Evolutionary conservation across 2,888 invertebrate species (phyloP), one percentile per base, ranked within the genome.

Genomic region (Netelia inedita): DNA sequence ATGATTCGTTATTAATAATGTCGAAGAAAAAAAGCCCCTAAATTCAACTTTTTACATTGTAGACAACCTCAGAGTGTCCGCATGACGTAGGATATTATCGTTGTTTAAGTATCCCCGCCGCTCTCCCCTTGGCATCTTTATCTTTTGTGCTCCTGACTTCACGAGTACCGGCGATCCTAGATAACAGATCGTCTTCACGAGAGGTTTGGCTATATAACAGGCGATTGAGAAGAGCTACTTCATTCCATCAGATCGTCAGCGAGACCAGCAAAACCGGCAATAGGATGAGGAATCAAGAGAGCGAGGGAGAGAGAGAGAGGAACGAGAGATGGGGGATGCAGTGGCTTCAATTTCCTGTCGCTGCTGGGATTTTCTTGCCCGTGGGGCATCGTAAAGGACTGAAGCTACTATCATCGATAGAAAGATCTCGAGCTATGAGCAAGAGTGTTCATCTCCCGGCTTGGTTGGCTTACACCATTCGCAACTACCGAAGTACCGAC

Each of bases 291-390:
- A 73, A 9, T 14, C 57, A n/a, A 46, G 2, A 35, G 50, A 19
- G 16, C n/a, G 16, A 46, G 14, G 23, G n/a, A 50, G 21, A 8
- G 46, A 41, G 55, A 16, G 53, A 10, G 6, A 9, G 16, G 16
- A 55, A 63, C 55, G 43, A 41, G 65, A 65, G 55, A 14, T n/a
- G 50, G 28, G 55, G n/a, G 41, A 5, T 23, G 68, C 66, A 82
- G 82, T 80, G 85, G 83, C 86, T 90, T 90, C 90, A 90, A 91
- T 90, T 90, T 90, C 88, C 89, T 89, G 88, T 83, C 85, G 87
- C 88, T 88, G 61, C 84, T 82, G 82, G 82, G 85, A 86, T 88
- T 87, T 89, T 87, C 86, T 87, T 85, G 87, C 87, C 82, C 85
- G 79, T 71, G 81, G 81, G 86, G 82, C 86, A 86, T 74, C 83